Base-by-base conservation (phyloP, 1,140 invertebrate genomes). In the Euura saliciscinereae region DNA sequence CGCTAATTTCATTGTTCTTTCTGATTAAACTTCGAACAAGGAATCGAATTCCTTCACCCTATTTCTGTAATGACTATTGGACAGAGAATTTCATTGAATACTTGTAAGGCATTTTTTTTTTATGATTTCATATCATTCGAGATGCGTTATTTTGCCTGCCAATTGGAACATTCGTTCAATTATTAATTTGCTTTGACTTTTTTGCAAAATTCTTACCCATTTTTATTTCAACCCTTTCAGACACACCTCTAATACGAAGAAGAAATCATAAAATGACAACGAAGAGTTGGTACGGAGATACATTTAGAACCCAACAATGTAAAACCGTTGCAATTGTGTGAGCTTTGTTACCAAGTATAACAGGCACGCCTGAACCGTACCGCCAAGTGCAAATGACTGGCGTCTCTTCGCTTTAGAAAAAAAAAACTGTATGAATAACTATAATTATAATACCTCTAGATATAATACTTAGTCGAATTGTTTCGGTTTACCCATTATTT, bases 191-290 rank as follows among this genome's bases (percentile, higher is more conserved):
- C 7, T 7, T n/a, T n/a, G 46, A 51, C 7, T 51, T n/a, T n/a
- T 51, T n/a, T 51, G 7, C 7, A 51, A 51, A n/a, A 51, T 7
- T 51, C n/a, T n/a, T 51, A 8, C 7, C n/a, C 46, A 51, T 8
- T n/a, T 7, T 51, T 51, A 7, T 51, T 51, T 51, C 2, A 51
- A 51, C 46, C 46, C 46, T 51, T 51, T 51, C 46, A 51, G 46
- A 51, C 46, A n/a, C 46, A 51, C 46, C 46, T 51, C 46, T 51
- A 51, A 51, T n/a, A 51, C 46, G 46, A 51, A 51, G 46, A 51
- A 51, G 46, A n/a, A 51, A 51, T 8, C 46, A 51, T 28, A 51
- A 51, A 51, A 51, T 51, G 2, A 8, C 7, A 51, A n/a, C 7
- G 46, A 51, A 51, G 46, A 51, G 11, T 51, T 51, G 46, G 7